phyloP scores from a whole-genome alignment of 53 echinoderm and acorn worm species.

The Holothuria scabra region DNA sequence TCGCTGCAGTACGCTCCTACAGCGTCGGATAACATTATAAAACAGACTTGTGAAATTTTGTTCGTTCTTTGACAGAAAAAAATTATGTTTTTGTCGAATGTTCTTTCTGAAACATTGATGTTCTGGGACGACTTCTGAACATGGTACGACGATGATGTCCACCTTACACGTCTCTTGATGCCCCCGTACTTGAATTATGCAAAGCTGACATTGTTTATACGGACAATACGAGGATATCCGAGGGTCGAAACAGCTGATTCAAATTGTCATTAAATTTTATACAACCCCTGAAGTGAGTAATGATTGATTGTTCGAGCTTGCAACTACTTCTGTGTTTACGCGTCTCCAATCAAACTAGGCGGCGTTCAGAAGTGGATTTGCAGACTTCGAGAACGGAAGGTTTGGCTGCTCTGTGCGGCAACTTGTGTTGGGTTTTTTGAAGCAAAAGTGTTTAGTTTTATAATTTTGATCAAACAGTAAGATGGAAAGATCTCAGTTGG shows the following conservation, averaged over 20 bases:
- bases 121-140: conserved; percentile 10
- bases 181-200: conserved; percentile 48
- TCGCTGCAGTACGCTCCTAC: conserved; percentile 2
- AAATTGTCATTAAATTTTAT: conserved; percentile 99
- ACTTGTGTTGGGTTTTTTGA: conserved; percentile 42
- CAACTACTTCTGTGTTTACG: conserved; percentile 95
- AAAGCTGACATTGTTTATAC: conserved; percentile 55
- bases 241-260: conserved; percentile 90
- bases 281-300: conserved; percentile 94
- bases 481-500: conserved; percentile 52
- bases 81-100: conserved; percentile 30
- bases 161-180: conserved; percentile 26
- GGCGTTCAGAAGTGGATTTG: conserved; percentile 57
- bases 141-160: conserved; percentile 29
- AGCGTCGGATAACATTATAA: conserved; percentile 31
- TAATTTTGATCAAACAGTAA: conserved; percentile 41
- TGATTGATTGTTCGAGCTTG: conserved; percentile 97
- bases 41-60: not conserved
- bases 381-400: conserved; percentile 56
- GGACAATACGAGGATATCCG: conserved; percentile 60
- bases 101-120: conserved; percentile 42
- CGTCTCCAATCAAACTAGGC: conserved; percentile 87
- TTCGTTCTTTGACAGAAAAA: not conserved
- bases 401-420: conserved; percentile 47
- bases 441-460: conserved; percentile 40